Conservation (phyloP, 2,888 invertebrate genomes). For the Dolichomitus sp. region DNA sequence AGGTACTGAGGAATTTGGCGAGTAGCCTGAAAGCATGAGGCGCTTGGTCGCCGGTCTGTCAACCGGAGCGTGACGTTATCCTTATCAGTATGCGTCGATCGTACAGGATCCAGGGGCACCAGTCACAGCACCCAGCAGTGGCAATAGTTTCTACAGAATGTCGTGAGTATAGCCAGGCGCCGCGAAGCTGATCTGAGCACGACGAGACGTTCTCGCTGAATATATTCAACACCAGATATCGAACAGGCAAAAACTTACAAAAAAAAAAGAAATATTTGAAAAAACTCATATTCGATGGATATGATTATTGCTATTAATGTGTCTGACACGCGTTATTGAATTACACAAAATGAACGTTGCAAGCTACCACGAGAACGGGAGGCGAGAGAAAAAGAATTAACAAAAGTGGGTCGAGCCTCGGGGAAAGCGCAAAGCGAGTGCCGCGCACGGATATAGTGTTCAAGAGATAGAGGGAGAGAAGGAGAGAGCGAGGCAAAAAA, state of each 20-base stretch:
- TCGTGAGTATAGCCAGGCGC: constrained; percentile 15
- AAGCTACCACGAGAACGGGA: constrained; percentile 9
- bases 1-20: constrained; percentile 15
- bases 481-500: constrained; percentile 10
- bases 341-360: constrained; percentile 36
- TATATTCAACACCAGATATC: constrained; percentile 4
- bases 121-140: constrained; percentile 16
- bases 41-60: constrained; percentile 24
- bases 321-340: constrained; percentile 43
- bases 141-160: constrained; percentile 34
- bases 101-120: constrained; percentile 26
- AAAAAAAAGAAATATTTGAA: neutral
- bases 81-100: constrained; percentile 52
- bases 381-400: constrained; percentile 48
- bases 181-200: constrained; percentile 26
- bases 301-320: constrained; percentile 32
- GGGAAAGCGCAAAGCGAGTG: constrained; percentile 41
- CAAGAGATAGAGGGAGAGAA: constrained; percentile 9
- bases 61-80: constrained; percentile 55
- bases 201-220: constrained; percentile 27
- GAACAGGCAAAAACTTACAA: neutral
- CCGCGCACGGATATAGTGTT: constrained; percentile 14
- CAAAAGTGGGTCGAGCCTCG: constrained; percentile 57
- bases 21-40: constrained; percentile 16
- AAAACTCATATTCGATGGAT: neutral